Base-by-base conservation (phyloP, 2,888 invertebrate species). In the Pediacus dermestoides region DNA sequence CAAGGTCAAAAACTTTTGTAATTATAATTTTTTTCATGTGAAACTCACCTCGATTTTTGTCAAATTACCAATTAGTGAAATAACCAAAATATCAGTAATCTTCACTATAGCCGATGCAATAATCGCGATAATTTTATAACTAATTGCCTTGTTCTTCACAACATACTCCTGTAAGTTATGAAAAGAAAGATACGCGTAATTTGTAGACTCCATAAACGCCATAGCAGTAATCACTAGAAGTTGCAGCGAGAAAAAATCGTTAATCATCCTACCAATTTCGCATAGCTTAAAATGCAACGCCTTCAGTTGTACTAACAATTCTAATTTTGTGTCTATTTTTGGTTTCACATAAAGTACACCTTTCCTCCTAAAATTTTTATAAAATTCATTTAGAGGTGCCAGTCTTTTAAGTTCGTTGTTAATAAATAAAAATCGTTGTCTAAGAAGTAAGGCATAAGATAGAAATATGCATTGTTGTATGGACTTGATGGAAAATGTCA, bases 141-240 rank as follows among this genome's bases (percentile, higher is more conserved):
- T 18, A 18, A 6, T 23, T 23, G n/a, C 23, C 4, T 4, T 4
- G 10, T 23, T 10, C 3, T 3, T 23, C 3, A 23, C 3, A 7
- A 23, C n/a, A n/a, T n/a, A n/a, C n/a, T 23, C 23, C 9, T 23
- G 23, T 23, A n/a, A 9, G 9, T 9, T 23, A 7, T 23, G 23
- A 23, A 4, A 23, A 4, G 23, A 4, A 23, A 9, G 10, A 23
- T 23, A 23, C n/a, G 4, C 4, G 4, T 10, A 9, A n/a, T 23
- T 23, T 4, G 23, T 23, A 10, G 10, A 23, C 10, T 23, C 23
- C 10, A 23, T 3, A 23, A 23, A 23, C 3, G 23, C 10, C 3
- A 23, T 4, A 9, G 23, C 23, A 23, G 10, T 23, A 4, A 23
- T n/a, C 3, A 23, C 8, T 23, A 23, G 10, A 23, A 23, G n/a